Evolutionary conservation across 1,140 invertebrate genomes (phyloP).

Genomic region (Campoletis sonorensis): DNA sequence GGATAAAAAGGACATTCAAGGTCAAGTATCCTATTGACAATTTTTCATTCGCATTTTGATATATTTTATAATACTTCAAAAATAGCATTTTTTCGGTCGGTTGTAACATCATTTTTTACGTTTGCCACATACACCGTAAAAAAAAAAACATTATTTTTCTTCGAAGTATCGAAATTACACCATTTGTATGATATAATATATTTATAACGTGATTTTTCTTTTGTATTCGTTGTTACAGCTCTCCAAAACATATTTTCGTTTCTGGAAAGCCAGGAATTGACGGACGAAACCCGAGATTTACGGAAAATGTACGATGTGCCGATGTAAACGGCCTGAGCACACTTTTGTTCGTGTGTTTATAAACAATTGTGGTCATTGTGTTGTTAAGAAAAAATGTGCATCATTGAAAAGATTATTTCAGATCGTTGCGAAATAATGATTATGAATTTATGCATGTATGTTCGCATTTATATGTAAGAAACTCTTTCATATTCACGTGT

Average conservation of each 20-base stretch:
- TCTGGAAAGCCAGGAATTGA: slow-evolving; percentile 51
- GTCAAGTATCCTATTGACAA: slow-evolving; percentile 49
- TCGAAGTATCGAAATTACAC: too few species aligned
- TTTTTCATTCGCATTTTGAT: background rate
- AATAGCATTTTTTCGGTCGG: background rate
- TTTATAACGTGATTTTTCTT: background rate
- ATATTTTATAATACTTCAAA: slow-evolving; percentile 12
- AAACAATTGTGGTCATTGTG: background rate
- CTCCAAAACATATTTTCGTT: slow-evolving; percentile 59
- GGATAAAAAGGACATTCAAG: slow-evolving; percentile 59
- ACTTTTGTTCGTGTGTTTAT: background rate
- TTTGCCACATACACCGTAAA: too few species aligned
- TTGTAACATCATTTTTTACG: too few species aligned
- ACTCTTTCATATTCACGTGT: too few species aligned
- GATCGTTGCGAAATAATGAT: too few species aligned
- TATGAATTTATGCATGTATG: background rate
- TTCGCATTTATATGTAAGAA: too few species aligned
- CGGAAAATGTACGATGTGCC: background rate
- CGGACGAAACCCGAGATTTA: background rate
- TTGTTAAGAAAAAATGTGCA: background rate
- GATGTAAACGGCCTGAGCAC: background rate
- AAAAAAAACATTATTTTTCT: too few species aligned
- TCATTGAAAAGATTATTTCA: background rate
- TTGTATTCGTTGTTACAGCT: slow-evolving; percentile 51
- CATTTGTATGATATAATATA: too few species aligned